These are phyloP conservation scores for Acanthurus lineatus DNA, from an alignment of 2,797 vertebrate genomes.

Conservation along the genomic window DNA sequence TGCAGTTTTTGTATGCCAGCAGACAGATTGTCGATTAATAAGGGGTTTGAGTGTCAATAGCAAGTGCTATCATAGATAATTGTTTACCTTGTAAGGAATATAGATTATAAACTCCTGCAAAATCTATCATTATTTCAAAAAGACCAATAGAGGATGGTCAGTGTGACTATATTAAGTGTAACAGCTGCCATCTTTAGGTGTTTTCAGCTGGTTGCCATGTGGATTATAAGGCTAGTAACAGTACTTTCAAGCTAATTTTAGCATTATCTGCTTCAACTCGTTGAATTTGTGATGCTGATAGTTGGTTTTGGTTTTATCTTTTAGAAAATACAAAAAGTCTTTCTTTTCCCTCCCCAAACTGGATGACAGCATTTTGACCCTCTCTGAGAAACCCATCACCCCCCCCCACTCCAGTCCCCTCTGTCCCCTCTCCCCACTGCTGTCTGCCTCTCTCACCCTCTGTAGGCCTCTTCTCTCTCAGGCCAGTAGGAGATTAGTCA, in stretches of 20 bases:
- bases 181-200: neutral
- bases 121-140: neutral
- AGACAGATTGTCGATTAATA: neutral
- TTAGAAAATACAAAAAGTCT: neutral
- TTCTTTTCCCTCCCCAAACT: neutral
- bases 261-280: too few relatives aligned
- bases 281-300: neutral
- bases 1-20: neutral
- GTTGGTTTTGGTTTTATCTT: neutral
- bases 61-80: neutral
- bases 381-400: neutral
- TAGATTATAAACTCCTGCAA: neutral
- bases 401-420: neutral
- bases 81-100: neutral
- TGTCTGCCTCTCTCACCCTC: conserved; percentile 9
- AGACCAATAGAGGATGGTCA: neutral
- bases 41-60: neutral
- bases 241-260: neutral
- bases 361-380: conserved; percentile 19
- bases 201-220: neutral
- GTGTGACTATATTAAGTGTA: neutral
- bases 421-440: conserved; percentile 19
- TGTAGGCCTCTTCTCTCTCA: conserved; percentile 44
- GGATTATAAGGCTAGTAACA: too few relatives aligned
- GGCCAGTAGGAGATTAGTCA: conserved; percentile 63